phyloP scores from a whole-genome alignment of 1,140 invertebrate species.

The Pseudobourletiella spinata region DNA sequence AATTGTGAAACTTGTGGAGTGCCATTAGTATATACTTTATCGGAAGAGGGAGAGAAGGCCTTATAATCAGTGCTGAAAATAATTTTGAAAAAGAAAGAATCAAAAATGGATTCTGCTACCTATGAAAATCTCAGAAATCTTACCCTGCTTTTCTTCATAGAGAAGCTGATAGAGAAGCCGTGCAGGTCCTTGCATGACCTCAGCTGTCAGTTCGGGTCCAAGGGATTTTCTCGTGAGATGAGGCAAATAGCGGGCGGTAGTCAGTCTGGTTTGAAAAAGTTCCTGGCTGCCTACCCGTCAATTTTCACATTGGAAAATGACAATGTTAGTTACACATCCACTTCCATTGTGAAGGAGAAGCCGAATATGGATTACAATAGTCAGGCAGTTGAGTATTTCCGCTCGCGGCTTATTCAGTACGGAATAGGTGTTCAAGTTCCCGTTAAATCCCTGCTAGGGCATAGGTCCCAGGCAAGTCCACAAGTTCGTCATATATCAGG shows the following conservation, averaged over 20 bases:
- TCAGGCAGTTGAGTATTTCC: conserved; percentile 84
- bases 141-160: conserved; percentile 84
- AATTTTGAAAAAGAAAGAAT: too few relatives aligned
- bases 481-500: conserved; percentile 90
- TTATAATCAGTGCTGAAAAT: too few relatives aligned
- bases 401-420: conserved; percentile 78
- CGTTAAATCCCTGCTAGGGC: conserved; percentile 51
- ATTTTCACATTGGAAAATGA: conserved; percentile 86
- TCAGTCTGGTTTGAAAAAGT: conserved; percentile 85
- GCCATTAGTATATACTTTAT: too few relatives aligned
- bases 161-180: conserved; percentile 82
- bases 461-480: conserved; percentile 62
- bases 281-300: conserved; percentile 79
- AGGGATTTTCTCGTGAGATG: conserved; percentile 93
- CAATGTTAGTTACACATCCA: conserved; percentile 60
- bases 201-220: conserved; percentile 91
- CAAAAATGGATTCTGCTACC: conserved; percentile 78
- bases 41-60: too few relatives aligned
- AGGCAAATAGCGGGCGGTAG: conserved; percentile 87
- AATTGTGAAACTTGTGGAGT: too few relatives aligned
- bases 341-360: conserved; percentile 6
- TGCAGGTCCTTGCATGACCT: conserved; percentile 83
- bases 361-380: conserved; percentile 10
- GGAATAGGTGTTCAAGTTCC: conserved; percentile 82
- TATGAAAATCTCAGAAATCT: conserved; percentile 88